Conservation (phyloP, 2,888 invertebrate genomes). For the Zygothrica quintamaculata region DNA sequence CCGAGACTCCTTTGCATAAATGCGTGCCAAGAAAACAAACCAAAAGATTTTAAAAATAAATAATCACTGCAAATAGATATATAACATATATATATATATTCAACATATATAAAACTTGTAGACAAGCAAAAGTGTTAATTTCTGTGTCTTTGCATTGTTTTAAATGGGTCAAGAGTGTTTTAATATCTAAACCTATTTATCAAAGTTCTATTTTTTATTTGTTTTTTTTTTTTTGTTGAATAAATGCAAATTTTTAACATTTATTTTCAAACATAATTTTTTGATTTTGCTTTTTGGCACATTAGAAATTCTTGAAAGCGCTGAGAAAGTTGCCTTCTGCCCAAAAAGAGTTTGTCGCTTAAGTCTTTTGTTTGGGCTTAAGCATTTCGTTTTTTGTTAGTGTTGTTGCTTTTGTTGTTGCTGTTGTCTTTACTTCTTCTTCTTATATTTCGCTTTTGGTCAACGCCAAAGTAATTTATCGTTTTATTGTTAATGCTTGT, state of each 20-base stretch:
- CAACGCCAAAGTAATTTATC: conserved; percentile 41
- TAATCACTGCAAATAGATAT: conserved; percentile 4
- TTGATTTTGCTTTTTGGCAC: conserved; percentile 28
- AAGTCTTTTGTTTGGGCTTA: conserved; percentile 67
- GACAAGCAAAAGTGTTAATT: conserved; percentile 52
- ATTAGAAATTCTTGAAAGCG: conserved; percentile 47
- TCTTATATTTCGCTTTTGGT: conserved; percentile 43
- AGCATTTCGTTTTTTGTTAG: conserved; percentile 25
- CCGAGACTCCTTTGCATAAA: conserved; percentile 35
- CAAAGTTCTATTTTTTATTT: no score
- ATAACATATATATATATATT: conserved; percentile 4
- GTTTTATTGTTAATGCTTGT: conserved; percentile 51
- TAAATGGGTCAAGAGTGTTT: conserved; percentile 42
- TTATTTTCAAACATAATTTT: conserved; percentile 7
- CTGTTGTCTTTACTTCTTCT: no score
- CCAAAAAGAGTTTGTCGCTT: conserved; percentile 72
- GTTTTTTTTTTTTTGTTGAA: background rate
- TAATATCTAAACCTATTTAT: no score
- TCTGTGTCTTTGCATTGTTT: conserved; percentile 48
- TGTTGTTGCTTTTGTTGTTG: conserved; percentile 10
- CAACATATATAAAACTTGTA: conserved; percentile 9
- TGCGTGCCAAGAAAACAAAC: conserved; percentile 65
- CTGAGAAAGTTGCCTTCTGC: conserved; percentile 64
- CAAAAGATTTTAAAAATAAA: no score
- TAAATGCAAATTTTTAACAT: conserved; percentile 43